Evolutionary conservation across 2,888 invertebrate genomes (phyloP), one percentile per base, ranked within the genome.

Genomic region (Stictocephala bisonia): DNA sequence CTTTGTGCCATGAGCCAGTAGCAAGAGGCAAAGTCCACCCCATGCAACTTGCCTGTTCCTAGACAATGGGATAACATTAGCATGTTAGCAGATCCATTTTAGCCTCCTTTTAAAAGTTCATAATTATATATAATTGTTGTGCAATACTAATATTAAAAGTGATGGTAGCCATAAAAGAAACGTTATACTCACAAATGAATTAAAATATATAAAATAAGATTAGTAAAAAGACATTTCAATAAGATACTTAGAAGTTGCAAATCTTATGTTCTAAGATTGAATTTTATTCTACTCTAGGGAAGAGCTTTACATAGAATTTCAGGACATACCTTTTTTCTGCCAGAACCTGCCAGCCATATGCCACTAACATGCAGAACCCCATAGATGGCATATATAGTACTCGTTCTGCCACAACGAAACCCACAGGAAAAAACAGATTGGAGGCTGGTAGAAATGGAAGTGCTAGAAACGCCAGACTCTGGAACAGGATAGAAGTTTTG

Each of bases 311-410:
- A n/a, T n/a, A n/a, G n/a, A n/a, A n/a, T n/a, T n/a, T n/a, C 44
- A 22, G 20, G 2, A 58, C 3, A 35, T 81, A 89, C 80, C 88
- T 87, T 81, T 87, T 90, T 81, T 90, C 88, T 64, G 89, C 87
- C 27, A 93, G 81, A 73, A 91, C 85, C 77, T 90, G 88, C 90
- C 90, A 95, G 35, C 96, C 96, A 81, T 94, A 94, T 1, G 95
- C 96, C 1, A 97, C 89, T 22, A 98, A 87, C 84, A 98, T 89
- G 82, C 97, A 97, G 87, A 95, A 97, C 67, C 98, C 98, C 96
- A 98, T 97, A 13, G 97, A 97, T 0, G 98, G 98, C 87, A 96
- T 95, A 85, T 98, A 98, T 3, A 98, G 88, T 53, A 98, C 93
- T 78, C 97, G 87, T 85, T 98, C 98, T 1, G 98, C 98, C 29